Conservation (phyloP, 2,797 vertebrate species). For the Fistularia commersonii region DNA sequence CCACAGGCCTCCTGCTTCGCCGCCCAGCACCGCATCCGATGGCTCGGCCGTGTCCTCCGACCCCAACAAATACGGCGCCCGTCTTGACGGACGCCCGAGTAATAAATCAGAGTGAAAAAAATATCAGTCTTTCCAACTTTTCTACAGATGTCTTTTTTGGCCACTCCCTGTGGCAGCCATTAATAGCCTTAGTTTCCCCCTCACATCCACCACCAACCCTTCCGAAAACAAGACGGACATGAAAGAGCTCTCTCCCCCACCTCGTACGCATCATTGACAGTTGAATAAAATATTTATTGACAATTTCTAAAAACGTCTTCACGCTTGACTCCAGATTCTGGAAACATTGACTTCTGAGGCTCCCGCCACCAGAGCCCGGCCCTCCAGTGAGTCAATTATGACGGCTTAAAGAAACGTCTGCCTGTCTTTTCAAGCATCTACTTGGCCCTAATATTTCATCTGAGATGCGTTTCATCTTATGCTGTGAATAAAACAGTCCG, state of each 20-base stretch:
- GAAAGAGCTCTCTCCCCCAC: slow-evolving; percentile 65
- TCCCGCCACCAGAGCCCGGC: slow-evolving; percentile 61
- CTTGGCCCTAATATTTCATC: slow-evolving; percentile 71
- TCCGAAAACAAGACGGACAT: slow-evolving; percentile 64
- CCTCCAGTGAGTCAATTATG: slow-evolving; percentile 81
- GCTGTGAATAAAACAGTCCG: slow-evolving; percentile 54
- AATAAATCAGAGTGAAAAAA: slow-evolving; percentile 38
- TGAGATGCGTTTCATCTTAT: slow-evolving; percentile 65
- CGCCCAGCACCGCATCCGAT: too few species aligned
- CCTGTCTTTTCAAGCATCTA: slow-evolving; percentile 64
- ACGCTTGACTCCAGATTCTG: slow-evolving; percentile 73
- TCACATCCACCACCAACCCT: slow-evolving; percentile 44
- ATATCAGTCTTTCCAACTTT: slow-evolving; percentile 52
- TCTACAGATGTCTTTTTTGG: slow-evolving; percentile 40
- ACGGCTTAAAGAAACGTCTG: slow-evolving; percentile 71
- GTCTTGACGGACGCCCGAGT: slow-evolving; percentile 46
- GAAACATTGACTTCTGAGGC: slow-evolving; percentile 77
- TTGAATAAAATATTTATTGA: slow-evolving; percentile 82
- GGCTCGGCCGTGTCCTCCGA: too few species aligned
- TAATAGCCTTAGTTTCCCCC: slow-evolving; percentile 62
- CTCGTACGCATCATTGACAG: slow-evolving; percentile 70
- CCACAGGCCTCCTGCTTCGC: too few species aligned
- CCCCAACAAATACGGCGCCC: too few species aligned
- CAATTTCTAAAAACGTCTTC: slow-evolving; percentile 81
- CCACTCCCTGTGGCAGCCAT: slow-evolving; percentile 59